Conservation (phyloP, 2,113 vertebrate species). For the Myotis brandtii region DNA sequence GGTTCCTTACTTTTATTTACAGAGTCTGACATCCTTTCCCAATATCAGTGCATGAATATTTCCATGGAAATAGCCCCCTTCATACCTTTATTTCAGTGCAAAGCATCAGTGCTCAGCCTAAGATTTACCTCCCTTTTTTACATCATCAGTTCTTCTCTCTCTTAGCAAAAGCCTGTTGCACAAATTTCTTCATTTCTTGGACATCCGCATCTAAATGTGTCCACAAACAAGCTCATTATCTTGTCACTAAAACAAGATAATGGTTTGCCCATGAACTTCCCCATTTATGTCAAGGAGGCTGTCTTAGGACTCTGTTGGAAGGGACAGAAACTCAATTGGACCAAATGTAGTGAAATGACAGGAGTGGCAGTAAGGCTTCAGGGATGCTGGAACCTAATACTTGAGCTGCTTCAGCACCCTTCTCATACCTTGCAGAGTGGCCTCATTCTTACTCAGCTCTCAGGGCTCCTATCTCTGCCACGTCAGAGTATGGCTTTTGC, state of each 20-base stretch:
- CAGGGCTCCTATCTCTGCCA: too few species aligned
- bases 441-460: fast-evolving
- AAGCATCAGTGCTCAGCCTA: too few species aligned
- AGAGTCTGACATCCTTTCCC: neutral
- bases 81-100: neutral
- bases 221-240: neutral
- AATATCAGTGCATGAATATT: neutral
- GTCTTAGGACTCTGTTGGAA: neutral
- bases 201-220: neutral
- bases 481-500: too few species aligned
- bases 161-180: neutral
- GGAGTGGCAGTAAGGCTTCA: fast-evolving
- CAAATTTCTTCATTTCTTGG: neutral
- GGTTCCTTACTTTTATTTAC: neutral
- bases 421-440: too few species aligned
- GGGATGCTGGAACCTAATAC: fast-evolving
- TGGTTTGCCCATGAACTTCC: neutral
- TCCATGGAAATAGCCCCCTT: fast-evolving
- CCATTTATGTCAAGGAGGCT: neutral
- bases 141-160: neutral
- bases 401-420: too few species aligned
- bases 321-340: neutral
- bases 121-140: neutral
- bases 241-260: neutral
- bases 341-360: neutral